phyloP scores from a whole-genome alignment of 2,113 vertebrate genomes.

The Pongo pygmaeus region DNA sequence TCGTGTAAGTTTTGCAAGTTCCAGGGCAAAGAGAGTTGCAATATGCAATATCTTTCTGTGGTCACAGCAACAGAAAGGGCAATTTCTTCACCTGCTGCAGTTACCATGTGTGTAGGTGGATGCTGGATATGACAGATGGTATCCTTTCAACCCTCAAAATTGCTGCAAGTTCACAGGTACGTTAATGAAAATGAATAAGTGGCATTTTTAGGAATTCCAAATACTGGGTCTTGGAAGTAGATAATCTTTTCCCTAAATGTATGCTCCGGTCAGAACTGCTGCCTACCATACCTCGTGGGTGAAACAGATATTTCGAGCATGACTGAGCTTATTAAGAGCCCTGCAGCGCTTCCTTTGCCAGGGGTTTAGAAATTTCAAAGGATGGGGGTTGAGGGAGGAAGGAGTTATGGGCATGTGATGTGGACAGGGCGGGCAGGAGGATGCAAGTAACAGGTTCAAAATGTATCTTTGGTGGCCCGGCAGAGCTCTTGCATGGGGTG shows the following conservation, averaged over 20 bases:
- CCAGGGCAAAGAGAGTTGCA: slow-evolving; percentile 22
- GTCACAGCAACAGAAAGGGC: not conserved
- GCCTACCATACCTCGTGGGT: slow-evolving; percentile 56
- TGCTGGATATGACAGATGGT: not conserved
- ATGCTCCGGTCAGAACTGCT: not conserved
- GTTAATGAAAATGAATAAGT: not conserved
- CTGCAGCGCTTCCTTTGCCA: slow-evolving; percentile 54
- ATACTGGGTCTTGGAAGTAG: slow-evolving; percentile 42
- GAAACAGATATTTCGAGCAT: slow-evolving; percentile 62
- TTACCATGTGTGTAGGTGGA: not conserved
- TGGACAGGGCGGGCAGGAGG: not conserved
- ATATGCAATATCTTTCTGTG: slow-evolving; percentile 11
- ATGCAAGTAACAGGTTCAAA: slow-evolving; percentile 22
- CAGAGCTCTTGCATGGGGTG: not conserved
- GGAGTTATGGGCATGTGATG: not conserved
- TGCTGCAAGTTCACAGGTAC: not conserved
- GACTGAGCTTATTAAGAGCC: slow-evolving; percentile 65
- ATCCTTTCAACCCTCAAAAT: not conserved
- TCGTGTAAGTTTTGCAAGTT: slow-evolving; percentile 72
- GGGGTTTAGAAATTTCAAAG: slow-evolving; percentile 62
- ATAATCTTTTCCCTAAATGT: slow-evolving; percentile 5
- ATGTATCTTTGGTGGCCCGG: not conserved
- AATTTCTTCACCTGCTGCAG: not conserved
- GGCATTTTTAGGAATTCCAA: slow-evolving; percentile 20
- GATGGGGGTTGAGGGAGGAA: not conserved